Evolutionary conservation across 1,140 invertebrate genomes (phyloP).

Genomic region (Hormaphis cornu): DNA sequence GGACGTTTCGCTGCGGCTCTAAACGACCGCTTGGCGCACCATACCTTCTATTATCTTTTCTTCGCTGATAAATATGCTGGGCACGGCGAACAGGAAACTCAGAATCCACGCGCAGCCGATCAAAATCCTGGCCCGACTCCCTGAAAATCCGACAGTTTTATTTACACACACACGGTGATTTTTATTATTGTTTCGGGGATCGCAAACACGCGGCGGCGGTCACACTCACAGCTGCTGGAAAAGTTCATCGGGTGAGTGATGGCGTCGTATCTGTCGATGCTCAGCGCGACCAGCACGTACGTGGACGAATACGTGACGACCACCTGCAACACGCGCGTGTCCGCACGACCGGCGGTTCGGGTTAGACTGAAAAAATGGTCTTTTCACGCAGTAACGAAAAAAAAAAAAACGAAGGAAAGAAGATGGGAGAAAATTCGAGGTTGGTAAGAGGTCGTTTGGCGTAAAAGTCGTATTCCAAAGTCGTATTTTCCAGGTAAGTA

Average conservation of each 20-base stretch:
- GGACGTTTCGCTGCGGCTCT: too few species aligned
- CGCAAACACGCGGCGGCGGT: too few species aligned
- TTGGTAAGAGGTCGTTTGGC: too few species aligned
- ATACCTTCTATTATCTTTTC: conserved; percentile 65
- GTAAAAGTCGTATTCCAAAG: too few species aligned
- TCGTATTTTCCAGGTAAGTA: too few species aligned
- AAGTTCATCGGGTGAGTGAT: conserved; percentile 93
- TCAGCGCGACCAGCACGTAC: conserved; percentile 86
- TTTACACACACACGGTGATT: not conserved
- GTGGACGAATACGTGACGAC: conserved; percentile 88
- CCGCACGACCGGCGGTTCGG: not conserved
- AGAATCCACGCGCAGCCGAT: conserved; percentile 73
- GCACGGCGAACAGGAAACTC: conserved; percentile 72
- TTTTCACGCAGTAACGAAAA: not conserved
- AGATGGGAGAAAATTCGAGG: too few species aligned
- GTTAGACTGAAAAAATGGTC: not conserved
- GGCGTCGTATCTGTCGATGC: conserved; percentile 88
- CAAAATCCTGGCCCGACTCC: conserved; percentile 68
- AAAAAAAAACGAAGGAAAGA: not conserved
- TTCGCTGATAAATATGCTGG: conserved; percentile 72
- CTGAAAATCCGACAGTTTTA: conserved; percentile 32
- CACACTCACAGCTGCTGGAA: conserved; percentile 78
- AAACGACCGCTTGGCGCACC: too few species aligned
- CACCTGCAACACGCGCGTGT: conserved; percentile 46
- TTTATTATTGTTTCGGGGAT: not conserved